Evolutionary conservation across 2,113 vertebrate species (phyloP), one percentile per base, ranked within the genome.

Genomic region (Phrynosoma platyrhinos): DNA sequence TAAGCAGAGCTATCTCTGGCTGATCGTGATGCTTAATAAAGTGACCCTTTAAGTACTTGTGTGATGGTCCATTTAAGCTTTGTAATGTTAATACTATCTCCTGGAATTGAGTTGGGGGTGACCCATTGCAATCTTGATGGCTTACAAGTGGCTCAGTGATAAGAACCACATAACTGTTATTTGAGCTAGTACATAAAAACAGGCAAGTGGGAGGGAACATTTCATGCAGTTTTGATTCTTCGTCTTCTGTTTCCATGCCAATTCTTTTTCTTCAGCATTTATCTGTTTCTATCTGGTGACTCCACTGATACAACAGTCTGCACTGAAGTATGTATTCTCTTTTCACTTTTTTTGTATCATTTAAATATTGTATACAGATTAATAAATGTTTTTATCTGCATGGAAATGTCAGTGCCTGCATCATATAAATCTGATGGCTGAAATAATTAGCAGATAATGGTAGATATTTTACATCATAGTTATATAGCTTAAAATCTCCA

Each of bases 241-340:
- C 47, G 13, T 89, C 23, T 64, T 74, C 9, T 84, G 82, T 91
- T 25, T 62, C 82, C 1, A 69, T 66, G 16, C 84, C 83, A 88
- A 83, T 96, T 66, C 78, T 92, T 91, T 86, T 52, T 91, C 62
- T 94, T 53, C 91, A 98, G 97, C 95, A 47, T 98, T 97, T 62
- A 96, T 98, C 69, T 96, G 96, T 80, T 98, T 98, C 91, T 96
- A 98, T 93, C 95, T 98, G 89, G 97, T 98, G 90, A 97, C 98
- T 64, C 97, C 97, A 30, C 47, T 98, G 87, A 96, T 98, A 83
- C 97, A 98, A 93, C 95, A 96, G 79, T 97, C 97, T 94, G 96
- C 97, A 30, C 95, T 97, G 90, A 98, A 96, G 96, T 98, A 95
- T 97, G 98, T 80, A 36, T 55, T 36, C 27, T 81, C 23, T 84